phyloP scores from a whole-genome alignment of 2,888 invertebrate species.

The Diarsia rubi region DNA sequence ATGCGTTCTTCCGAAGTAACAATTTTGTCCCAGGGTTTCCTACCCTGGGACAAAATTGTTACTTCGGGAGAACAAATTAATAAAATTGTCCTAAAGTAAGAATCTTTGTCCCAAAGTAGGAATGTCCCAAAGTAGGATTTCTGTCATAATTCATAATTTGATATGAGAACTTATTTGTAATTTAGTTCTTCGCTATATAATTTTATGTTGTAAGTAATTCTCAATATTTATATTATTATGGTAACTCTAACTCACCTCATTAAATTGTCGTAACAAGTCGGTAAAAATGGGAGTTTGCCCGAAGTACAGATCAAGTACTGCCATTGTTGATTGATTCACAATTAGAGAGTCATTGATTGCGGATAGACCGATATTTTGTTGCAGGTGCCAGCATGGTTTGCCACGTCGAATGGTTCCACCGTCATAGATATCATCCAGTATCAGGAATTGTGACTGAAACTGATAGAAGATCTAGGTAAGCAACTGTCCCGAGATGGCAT shows the following conservation, averaged over 20 bases:
- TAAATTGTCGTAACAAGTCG: conserved; percentile 35
- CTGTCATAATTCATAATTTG: not conserved
- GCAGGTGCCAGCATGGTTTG: conserved; percentile 46
- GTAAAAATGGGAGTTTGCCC: conserved; percentile 18
- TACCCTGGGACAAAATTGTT: too few species aligned
- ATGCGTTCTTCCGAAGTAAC: not conserved
- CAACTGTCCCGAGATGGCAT: not conserved
- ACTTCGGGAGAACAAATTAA: too few species aligned
- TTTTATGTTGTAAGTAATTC: not conserved
- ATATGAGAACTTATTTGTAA: not conserved
- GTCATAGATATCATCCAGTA: conserved; percentile 50
- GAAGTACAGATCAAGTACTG: conserved; percentile 37
- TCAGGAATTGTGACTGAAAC: conserved; percentile 15
- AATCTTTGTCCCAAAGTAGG: not conserved
- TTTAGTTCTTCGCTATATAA: not conserved
- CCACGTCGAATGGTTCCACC: conserved; percentile 31
- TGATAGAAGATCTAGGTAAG: not conserved
- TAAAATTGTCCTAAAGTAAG: not conserved
- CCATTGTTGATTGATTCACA: conserved; percentile 33
- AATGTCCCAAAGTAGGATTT: not conserved
- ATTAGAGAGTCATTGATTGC: conserved; percentile 47
- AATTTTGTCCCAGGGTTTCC: not conserved
- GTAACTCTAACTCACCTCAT: conserved; percentile 35
- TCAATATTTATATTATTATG: not conserved
- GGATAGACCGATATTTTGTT: conserved; percentile 24